Base-by-base conservation (phyloP, 2,888 invertebrate species). In the Neria commutata region DNA sequence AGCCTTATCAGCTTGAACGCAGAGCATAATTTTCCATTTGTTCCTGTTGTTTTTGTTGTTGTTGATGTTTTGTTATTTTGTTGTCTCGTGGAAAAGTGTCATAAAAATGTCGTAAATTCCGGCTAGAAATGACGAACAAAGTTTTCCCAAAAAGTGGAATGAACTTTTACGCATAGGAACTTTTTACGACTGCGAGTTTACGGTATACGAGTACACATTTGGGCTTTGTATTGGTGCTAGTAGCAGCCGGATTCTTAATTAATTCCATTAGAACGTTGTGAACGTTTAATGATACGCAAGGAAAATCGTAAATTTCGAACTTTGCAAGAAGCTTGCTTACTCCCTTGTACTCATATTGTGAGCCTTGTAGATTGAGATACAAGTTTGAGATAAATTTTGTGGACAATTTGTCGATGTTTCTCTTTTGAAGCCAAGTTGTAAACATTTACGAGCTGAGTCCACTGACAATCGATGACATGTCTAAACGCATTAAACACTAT, bases 61-160 rank as follows among this genome's bases (percentile, higher is more conserved):
- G 29, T 25, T 48, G 65, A 63, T 63, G 63, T 62, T 63, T 70
- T 10, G 4, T 37, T 5, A n/a, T 42, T 52, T 24, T 8, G 37
- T 37, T 29, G 56, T 47, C 66, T 75, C 76, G 71, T 76, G 76
- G 71, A 75, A 74, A 75, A 63, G 64, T 67, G 68, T 73, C 71
- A 75, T 77, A 76, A 76, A 76, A 76, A 75, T 67, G 73, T 76
- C 75, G 73, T 76, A 77, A 77, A 74, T 73, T 72, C 72, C 67
- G 14, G 25, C 10, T 25, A 42, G 14, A 53, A 17, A 45, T 46
- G 53, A 53, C 50, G 64, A 66, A 65, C 67, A 68, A 71, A 73
- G 70, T 73, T 71, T 66, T 61, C 53, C 16, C 60, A 55, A 60
- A 60, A 64, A 66, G 61, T 63, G 62, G 55, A 63, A 52, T 42